Evolutionary conservation across 2,113 vertebrate species (phyloP), one percentile per base, ranked within the genome.

Genomic region (Archocentrus centrarchus): DNA sequence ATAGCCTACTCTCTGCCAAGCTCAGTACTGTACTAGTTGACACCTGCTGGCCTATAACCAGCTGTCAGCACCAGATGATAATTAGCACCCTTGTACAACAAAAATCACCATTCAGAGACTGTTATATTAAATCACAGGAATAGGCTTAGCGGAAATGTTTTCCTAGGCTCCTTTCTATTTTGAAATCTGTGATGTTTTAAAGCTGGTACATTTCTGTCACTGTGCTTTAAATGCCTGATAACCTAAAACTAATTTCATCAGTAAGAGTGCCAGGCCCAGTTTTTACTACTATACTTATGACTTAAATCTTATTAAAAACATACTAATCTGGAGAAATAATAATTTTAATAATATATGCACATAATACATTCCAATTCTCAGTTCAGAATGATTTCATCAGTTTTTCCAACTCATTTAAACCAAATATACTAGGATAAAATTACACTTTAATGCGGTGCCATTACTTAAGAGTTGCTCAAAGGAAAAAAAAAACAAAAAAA

Each of bases 61-160:
- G 60, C 91, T 89, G 86, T 91, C 88, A 89, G 68, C 80, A 82
- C 30, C 18, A 32, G 57, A 82, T 87, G 80, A 90, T 91, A 92
- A 93, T 95, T 88, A 90, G 76, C 60, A 80, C 81, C 81, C 62
- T 37, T 81, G 85, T 88, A 76, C 77, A 87, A 73, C 57, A 44
- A 89, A 91, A 88, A 83, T 82, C 57, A 30, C 27, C 17, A 80
- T 87, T 88, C 4, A 62, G 20, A 58, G 58, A 50, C 76, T 30
- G 44, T 47, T 53, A 22, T 17, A 37, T 24, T 53, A 10, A 79
- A 81, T 68, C 68, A 20, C 27, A 35, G 30, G 73, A 66, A 39
- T 20, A 14, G 18, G 22, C 57, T 53, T 11, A 73, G n/a, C 61
- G 53, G 15, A 58, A 75, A 32, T 73, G 32, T 64, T 79, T 50